phyloP scores from a whole-genome alignment of 1,140 invertebrate species.

The Pogonus chalceus region DNA sequence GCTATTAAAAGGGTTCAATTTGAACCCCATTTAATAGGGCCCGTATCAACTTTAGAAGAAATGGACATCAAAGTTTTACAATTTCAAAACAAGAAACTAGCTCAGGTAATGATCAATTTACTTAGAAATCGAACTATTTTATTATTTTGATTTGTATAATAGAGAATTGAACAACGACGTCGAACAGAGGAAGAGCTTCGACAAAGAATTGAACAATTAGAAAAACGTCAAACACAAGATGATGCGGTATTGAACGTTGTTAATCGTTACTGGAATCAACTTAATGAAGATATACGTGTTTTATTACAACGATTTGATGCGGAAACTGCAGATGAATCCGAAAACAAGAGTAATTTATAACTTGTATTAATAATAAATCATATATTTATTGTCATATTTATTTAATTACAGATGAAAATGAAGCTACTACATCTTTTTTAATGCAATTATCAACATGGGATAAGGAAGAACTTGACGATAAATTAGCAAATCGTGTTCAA shows the following conservation, averaged over 20 bases:
- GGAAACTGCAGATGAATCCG: slow-evolving; percentile 91
- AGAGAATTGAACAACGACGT: slow-evolving; percentile 84
- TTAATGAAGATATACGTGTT: slow-evolving; percentile 94
- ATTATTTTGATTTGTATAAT: slow-evolving; percentile 14
- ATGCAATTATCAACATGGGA: slow-evolving; percentile 97
- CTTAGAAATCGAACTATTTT: not conserved
- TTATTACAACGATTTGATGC: slow-evolving; percentile 92
- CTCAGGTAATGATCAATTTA: slow-evolving; percentile 53
- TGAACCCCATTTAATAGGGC: slow-evolving; percentile 84
- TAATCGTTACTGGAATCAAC: slow-evolving; percentile 95
- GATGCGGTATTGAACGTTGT: slow-evolving; percentile 96
- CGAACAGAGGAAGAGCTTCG: slow-evolving; percentile 80
- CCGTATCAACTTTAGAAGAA: slow-evolving; percentile 89
- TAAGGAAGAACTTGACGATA: slow-evolving; percentile 92
- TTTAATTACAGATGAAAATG: slow-evolving; percentile 75
- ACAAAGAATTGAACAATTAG: slow-evolving; percentile 89
- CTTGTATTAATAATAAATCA: not conserved
- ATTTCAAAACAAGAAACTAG: slow-evolving; percentile 94
- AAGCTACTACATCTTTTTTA: slow-evolving; percentile 92
- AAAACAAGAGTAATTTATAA: slow-evolving; percentile 72
- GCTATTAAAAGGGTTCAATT: slow-evolving; percentile 88
- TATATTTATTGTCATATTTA: slow-evolving; percentile 8
- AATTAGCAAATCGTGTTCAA: slow-evolving; percentile 86
- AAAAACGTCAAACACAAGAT: slow-evolving; percentile 94
- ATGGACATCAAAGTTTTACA: slow-evolving; percentile 95